Evolutionary conservation across 2,888 invertebrate genomes (phyloP).

Genomic region (Agapostemon virescens): DNA sequence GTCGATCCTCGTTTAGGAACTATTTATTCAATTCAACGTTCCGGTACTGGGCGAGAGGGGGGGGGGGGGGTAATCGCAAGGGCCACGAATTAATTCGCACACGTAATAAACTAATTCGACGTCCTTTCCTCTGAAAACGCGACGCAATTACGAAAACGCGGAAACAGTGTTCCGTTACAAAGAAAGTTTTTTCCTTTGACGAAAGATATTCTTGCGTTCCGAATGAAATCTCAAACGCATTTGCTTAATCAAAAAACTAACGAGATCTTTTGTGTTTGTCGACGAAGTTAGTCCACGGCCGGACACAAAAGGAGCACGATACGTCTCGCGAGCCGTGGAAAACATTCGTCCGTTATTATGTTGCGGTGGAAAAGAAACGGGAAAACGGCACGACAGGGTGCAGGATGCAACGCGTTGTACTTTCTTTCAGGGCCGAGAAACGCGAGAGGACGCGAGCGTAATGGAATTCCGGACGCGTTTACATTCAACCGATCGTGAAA

Average conservation of each 20-base stretch:
- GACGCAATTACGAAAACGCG: background rate
- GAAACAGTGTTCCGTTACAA: background rate
- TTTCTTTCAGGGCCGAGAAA: background rate
- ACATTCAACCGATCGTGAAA: background rate
- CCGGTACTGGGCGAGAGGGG: no score
- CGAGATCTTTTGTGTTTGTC: conserved; percentile 4
- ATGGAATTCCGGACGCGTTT: conserved; percentile 22
- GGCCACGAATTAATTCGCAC: background rate
- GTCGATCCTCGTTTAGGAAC: no score
- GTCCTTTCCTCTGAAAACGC: background rate
- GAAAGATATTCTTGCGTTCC: background rate
- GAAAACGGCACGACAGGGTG: background rate
- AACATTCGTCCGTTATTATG: background rate
- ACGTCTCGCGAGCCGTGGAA: background rate
- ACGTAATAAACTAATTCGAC: background rate
- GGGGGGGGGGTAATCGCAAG: background rate
- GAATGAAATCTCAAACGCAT: conserved; percentile 9
- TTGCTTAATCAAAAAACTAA: conserved; percentile 5
- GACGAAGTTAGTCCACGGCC: background rate
- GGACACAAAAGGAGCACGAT: background rate
- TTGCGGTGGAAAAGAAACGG: background rate
- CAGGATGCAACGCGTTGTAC: background rate
- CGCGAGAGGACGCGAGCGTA: background rate
- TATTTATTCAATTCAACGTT: no score
- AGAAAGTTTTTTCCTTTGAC: background rate